Conservation (phyloP, 2,888 invertebrate genomes). For the Chelonus formosanus region DNA sequence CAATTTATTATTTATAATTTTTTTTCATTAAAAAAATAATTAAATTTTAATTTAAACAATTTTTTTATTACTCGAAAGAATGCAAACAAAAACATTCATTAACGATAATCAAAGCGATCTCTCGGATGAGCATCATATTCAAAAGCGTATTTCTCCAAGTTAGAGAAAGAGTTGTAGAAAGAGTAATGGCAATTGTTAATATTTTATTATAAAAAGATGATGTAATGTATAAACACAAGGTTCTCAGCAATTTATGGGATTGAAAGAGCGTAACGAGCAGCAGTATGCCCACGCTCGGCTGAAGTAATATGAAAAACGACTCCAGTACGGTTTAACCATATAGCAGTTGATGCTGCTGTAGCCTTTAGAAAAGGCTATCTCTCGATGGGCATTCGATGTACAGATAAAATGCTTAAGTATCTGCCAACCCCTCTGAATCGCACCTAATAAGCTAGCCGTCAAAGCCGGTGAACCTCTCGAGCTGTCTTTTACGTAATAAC, state of each 20-base stretch:
- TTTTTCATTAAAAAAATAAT: no score
- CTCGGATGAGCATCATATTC: neutral
- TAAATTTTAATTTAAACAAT: no score
- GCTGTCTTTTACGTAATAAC: constrained; percentile 35
- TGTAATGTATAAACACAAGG: constrained; percentile 24
- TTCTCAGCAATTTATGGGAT: constrained; percentile 24
- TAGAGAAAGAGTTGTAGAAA: neutral
- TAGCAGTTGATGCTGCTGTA: constrained; percentile 8
- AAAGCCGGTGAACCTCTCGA: constrained; percentile 3
- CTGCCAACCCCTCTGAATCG: constrained; percentile 38
- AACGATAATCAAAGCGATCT: no score
- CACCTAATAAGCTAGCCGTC: constrained; percentile 39
- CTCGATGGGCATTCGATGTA: constrained; percentile 29
- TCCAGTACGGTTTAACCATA: constrained; percentile 21
- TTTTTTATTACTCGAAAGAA: no score
- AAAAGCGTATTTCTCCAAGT: no score
- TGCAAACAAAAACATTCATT: no score
- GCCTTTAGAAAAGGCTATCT: constrained; percentile 33
- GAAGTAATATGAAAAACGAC: constrained; percentile 38
- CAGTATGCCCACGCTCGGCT: constrained; percentile 25
- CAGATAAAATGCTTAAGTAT: constrained; percentile 39
- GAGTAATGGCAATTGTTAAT: constrained; percentile 5
- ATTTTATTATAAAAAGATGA: constrained; percentile 4
- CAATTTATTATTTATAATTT: no score
- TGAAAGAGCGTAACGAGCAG: constrained; percentile 34